Percentiles rank a stretch among this genome's conserved stretches.
Conservation (phyloP, 1,140 invertebrate species). For the Cyclina sinensis region DNA sequence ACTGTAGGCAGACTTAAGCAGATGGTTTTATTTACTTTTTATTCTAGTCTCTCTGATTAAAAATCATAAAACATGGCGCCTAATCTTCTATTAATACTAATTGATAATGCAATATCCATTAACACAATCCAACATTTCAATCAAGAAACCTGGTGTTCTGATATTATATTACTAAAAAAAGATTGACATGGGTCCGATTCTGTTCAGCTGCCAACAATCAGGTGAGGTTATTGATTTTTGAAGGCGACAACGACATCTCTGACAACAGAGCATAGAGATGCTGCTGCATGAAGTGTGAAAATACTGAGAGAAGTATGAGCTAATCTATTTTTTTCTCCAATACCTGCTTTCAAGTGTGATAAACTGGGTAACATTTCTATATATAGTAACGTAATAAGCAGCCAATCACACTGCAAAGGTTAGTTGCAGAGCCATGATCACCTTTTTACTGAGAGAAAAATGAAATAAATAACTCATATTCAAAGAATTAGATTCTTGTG, state of each 20-base stretch:
- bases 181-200: too few relatives aligned
- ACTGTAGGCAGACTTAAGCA: too few relatives aligned
- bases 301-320: not conserved
- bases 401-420: too few relatives aligned
- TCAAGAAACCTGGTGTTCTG: not conserved
- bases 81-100: too few relatives aligned
- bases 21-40: too few relatives aligned
- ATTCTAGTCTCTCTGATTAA: too few relatives aligned
- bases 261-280: not conserved
- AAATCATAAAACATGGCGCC: too few relatives aligned
- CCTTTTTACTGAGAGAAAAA: too few relatives aligned
- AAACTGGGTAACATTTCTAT: not conserved
- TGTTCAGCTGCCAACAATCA: not conserved
- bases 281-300: not conserved
- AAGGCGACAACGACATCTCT: not conserved
- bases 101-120: not conserved
- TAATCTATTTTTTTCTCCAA: not conserved
- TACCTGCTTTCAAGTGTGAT: not conserved
- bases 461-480: too few relatives aligned
- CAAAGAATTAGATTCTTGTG: too few relatives aligned
- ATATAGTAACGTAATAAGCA: too few relatives aligned
- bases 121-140: not conserved
- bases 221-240: not conserved
- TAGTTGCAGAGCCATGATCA: too few relatives aligned
- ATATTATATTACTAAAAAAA: not conserved